phyloP scores from a whole-genome alignment of 2,888 invertebrate species.

The Aelia acuminata region DNA sequence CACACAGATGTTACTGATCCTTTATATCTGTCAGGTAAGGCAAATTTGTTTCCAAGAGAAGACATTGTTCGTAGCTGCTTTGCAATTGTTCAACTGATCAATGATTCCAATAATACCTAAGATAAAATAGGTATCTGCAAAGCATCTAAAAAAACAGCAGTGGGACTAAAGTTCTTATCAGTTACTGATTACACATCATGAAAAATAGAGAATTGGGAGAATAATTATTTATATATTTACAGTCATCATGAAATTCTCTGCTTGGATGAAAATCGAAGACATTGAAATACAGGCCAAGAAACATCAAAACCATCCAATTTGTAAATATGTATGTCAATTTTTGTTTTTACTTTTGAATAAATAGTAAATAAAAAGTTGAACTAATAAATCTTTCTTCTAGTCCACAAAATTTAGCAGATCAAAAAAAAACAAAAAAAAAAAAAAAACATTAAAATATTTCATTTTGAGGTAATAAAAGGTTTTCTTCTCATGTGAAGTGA shows the following conservation, averaged over 20 bases:
- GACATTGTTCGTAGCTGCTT: constrained; percentile 47
- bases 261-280: not conserved
- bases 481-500: not conserved
- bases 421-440: no score
- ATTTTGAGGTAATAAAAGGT: constrained; percentile 6
- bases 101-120: constrained; percentile 12
- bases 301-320: not conserved
- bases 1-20: constrained; percentile 87
- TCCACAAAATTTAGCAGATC: not conserved
- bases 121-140: constrained; percentile 45
- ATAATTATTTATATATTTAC: constrained; percentile 44
- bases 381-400: not conserved
- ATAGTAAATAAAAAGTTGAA: not conserved
- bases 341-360: not conserved
- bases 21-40: constrained; percentile 78
- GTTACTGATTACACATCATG: constrained; percentile 39
- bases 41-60: constrained; percentile 72
- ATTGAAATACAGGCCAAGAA: not conserved
- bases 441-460: constrained; percentile 4
- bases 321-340: no score
- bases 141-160: constrained; percentile 51
- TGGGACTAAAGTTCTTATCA: constrained; percentile 40
- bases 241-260: not conserved
- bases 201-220: not conserved
- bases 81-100: constrained; percentile 2